A percentile compares a stretch with the other conserved stretches of the same genome.
These are phyloP conservation scores for Dunckerocampus dactyliophorus DNA, from an alignment of 2,113 vertebrate species.

Conservation along the genomic window DNA sequence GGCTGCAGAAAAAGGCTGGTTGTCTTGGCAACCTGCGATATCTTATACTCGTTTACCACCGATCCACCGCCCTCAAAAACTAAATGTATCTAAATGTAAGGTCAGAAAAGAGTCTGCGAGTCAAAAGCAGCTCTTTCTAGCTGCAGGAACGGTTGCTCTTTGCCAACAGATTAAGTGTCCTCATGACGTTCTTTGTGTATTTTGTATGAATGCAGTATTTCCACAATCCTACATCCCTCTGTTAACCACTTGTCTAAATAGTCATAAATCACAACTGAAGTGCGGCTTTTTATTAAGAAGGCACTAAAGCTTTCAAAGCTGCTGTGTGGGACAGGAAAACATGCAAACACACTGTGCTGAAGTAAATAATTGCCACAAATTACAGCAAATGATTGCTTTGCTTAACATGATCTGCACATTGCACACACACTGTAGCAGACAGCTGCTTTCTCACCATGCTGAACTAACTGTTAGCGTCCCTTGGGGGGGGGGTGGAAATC, in stretches of 20 bases:
- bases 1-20: conserved; percentile 38
- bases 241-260: conserved; percentile 89
- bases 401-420: conserved; percentile 3
- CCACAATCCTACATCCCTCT: conserved; percentile 68
- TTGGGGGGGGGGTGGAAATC: conserved; percentile 45
- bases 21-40: conserved; percentile 46
- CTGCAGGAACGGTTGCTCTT: conserved; percentile 15
- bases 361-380: conserved; percentile 4
- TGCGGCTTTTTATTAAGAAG: conserved; percentile 71
- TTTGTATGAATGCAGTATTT: conserved; percentile 69
- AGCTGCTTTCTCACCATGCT: conserved; percentile 17
- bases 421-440: conserved; percentile 2
- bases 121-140: conserved; percentile 51
- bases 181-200: conserved; percentile 56
- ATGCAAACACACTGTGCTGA: not conserved
- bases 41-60: conserved; percentile 12
- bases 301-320: conserved; percentile 69
- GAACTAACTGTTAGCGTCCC: conserved; percentile 34
- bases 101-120: conserved; percentile 26
- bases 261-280: conserved; percentile 80
- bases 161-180: conserved; percentile 69
- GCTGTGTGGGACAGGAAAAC: conserved; percentile 53
- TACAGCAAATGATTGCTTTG: not conserved
- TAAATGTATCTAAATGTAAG: not conserved
- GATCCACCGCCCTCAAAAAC: not conserved